Base-by-base conservation (phyloP, 2,113 vertebrate genomes). In the Copsychus sechellarum region DNA sequence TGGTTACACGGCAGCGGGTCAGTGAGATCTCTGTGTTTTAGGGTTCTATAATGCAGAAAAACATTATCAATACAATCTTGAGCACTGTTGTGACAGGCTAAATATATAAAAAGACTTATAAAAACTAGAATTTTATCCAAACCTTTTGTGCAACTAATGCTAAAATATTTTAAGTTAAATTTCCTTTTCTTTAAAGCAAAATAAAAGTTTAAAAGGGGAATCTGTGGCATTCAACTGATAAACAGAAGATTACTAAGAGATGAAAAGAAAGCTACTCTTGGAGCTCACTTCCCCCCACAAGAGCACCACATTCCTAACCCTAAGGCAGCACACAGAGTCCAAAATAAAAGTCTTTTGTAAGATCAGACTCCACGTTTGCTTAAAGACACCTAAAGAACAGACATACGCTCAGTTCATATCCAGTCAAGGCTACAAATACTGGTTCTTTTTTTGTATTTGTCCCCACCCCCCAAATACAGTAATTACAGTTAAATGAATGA, bases 51-150 rank as follows among this genome's bases (percentile, higher is more conserved):
- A 98, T 98, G 97, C 97, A 98, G 97, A 95, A 98, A 98, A 98
- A 98, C 96, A 96, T 98, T 95, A 97, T 97, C 96, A 94, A 97
- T 98, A 98, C 97, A 98, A 98, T 97, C 97, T 98, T 98, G 97
- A 98, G 97, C 98, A 98, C 98, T 98, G 98, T 98, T 98, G 98
- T 98, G 97, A 99, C 98, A 98, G 97, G 98, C 98, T 98, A 98
- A 98, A 98, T 98, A 99, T 98, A 99, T 98, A 99, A 99, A 99
- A 99, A 98, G 97, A 98, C 98, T 98, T 99, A 99, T 99, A 99
- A 99, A 99, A 99, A 99, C 98, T 99, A 99, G 98, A 99, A 98
- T 98, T 98, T 98, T 98, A 98, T 98, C 98, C 98, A 98, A 98
- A 98, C 97, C 97, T 98, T 98, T 98, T 98, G 98, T 98, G 98